Evolutionary conservation across 1,140 invertebrate species (phyloP).

Genomic region (Brachionus paranguensis): DNA sequence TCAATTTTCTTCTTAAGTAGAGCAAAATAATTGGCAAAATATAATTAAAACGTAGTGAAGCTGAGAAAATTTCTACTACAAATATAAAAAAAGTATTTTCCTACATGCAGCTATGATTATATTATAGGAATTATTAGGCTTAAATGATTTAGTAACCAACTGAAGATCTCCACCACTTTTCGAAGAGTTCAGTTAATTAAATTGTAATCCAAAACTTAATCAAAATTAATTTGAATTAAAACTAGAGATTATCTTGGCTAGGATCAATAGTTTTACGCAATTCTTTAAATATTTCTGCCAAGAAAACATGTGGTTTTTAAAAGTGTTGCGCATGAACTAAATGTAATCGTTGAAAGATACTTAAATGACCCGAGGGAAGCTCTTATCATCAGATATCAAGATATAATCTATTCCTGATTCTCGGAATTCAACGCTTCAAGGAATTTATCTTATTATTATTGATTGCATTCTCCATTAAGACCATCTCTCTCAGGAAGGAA

Average conservation of each 20-base stretch:
- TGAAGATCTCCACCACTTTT: not conserved
- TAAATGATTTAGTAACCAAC: not conserved
- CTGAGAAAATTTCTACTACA: not conserved
- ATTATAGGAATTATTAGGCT: not conserved
- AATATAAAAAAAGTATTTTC: not conserved
- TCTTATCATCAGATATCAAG: not conserved
- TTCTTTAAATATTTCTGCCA: not conserved
- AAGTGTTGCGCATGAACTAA: not conserved
- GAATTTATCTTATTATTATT: not conserved
- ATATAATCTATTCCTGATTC: not conserved
- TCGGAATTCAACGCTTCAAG: not conserved
- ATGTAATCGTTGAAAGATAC: not conserved
- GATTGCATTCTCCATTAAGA: not conserved
- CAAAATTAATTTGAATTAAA: not conserved
- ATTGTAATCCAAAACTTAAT: not conserved
- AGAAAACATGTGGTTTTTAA: not conserved
- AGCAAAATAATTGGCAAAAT: not conserved
- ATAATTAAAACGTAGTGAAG: not conserved
- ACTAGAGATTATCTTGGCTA: not conserved
- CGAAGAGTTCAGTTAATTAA: not conserved
- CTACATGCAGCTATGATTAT: not conserved
- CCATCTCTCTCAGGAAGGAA: not conserved
- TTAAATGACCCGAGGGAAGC: not conserved
- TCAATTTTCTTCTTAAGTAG: not conserved
- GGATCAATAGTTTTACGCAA: not conserved